Evolutionary conservation across 2,797 vertebrate species (phyloP).

Genomic region (Halcyon smyrnensis): DNA sequence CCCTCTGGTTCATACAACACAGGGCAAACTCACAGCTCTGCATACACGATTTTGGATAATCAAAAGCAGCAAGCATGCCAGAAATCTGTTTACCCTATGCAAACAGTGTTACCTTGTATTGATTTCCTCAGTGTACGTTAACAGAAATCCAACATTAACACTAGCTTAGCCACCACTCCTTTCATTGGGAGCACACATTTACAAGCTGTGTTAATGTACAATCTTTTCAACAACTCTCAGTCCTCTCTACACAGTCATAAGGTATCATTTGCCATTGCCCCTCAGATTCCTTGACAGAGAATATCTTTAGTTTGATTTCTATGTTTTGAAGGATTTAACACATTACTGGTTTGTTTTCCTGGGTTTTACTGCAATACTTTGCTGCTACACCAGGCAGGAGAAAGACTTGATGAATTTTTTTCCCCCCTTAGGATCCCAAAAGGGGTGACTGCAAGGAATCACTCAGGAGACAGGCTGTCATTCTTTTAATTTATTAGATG

Average conservation of each 20-base stretch:
- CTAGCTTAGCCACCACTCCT: background rate
- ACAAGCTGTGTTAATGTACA: background rate
- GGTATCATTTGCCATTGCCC: background rate
- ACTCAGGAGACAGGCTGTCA: background rate
- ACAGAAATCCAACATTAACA: constrained; percentile 30
- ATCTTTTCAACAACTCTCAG: background rate
- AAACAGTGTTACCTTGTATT: constrained; percentile 34
- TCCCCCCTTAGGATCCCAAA: background rate
- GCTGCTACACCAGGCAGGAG: background rate
- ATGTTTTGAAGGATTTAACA: background rate
- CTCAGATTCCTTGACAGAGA: background rate
- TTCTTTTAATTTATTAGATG: constrained; percentile 11
- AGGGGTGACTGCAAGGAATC: background rate
- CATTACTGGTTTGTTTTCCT: background rate
- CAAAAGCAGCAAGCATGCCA: constrained; percentile 11
- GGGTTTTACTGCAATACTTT: background rate
- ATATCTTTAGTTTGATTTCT: background rate
- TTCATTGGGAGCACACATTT: background rate
- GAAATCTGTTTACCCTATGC: constrained; percentile 43
- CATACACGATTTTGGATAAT: background rate
- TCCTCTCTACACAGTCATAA: background rate
- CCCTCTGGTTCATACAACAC: background rate
- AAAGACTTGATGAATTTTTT: background rate
- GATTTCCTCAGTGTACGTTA: constrained; percentile 6
- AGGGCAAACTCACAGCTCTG: background rate